Conservation (phyloP, 2,113 vertebrate species). For the Plecotus auritus region DNA sequence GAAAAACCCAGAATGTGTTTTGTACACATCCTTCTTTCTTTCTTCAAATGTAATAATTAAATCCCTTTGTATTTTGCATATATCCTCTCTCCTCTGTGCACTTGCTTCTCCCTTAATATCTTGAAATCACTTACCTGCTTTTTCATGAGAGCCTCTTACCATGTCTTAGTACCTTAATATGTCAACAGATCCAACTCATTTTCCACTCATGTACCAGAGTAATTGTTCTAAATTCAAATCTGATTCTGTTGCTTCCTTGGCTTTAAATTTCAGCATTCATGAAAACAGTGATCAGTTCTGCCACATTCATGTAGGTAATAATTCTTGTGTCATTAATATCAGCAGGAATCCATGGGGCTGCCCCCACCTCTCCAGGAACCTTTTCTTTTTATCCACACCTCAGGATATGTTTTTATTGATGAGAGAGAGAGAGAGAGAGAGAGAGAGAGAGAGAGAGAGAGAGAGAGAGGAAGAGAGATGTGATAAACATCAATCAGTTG, state of each 20-base stretch:
- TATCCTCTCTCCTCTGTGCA: background rate
- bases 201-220: background rate
- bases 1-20: background rate
- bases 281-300: background rate
- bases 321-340: background rate
- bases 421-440: background rate
- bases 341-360: fast-evolving
- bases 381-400: background rate
- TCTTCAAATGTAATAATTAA: background rate
- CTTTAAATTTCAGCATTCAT: background rate
- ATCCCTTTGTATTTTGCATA: fast-evolving
- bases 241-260: background rate
- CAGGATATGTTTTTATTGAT: background rate
- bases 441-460: too few species aligned
- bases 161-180: background rate
- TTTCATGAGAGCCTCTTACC: background rate
- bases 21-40: background rate
- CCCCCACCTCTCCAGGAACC: background rate
- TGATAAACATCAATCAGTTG: background rate
- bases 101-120: background rate
- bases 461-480: too few species aligned
- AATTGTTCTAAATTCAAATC: background rate
- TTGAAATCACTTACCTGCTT: background rate
- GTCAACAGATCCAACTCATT: background rate
- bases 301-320: background rate